Conservation (phyloP, 2,888 invertebrate genomes). For the Chrysopilus asiliformis region DNA sequence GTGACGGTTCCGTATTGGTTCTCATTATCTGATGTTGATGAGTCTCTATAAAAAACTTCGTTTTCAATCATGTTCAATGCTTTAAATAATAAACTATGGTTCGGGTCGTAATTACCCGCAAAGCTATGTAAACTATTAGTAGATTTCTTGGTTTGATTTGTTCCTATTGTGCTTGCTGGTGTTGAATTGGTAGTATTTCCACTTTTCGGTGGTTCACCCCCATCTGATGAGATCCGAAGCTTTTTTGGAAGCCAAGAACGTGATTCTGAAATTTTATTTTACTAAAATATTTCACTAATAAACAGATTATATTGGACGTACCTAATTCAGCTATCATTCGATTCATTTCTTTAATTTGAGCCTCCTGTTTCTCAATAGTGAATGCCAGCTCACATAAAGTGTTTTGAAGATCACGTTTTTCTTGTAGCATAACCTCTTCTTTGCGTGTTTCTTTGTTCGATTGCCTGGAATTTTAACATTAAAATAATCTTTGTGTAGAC, state of each 20-base stretch:
- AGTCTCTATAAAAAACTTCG: constrained; percentile 22
- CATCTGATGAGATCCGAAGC: constrained; percentile 6
- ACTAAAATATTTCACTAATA: too few relatives aligned
- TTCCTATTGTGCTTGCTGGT: constrained; percentile 10
- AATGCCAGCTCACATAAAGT: constrained; percentile 59
- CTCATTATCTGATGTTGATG: neutral
- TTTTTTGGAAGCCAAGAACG: constrained; percentile 23
- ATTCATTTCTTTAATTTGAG: constrained; percentile 65
- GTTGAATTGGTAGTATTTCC: constrained; percentile 9
- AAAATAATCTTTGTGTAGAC: too few relatives aligned
- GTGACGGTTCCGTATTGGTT: constrained; percentile 9
- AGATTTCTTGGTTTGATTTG: too few relatives aligned
- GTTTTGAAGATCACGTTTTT: constrained; percentile 49
- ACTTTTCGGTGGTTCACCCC: neutral
- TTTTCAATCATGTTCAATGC: constrained; percentile 32
- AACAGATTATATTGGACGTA: constrained; percentile 11
- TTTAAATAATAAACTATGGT: constrained; percentile 26
- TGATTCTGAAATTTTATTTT: constrained; percentile 30
- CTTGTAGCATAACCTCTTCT: constrained; percentile 51
- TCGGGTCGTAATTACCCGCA: constrained; percentile 25
- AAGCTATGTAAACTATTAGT: too few relatives aligned
- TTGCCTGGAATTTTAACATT: constrained; percentile 49
- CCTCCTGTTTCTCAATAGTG: constrained; percentile 60
- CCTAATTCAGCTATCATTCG: constrained; percentile 45
- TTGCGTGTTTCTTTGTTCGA: constrained; percentile 67